Conservation (phyloP, 2,797 vertebrate genomes). For the Lacerta viridis region DNA sequence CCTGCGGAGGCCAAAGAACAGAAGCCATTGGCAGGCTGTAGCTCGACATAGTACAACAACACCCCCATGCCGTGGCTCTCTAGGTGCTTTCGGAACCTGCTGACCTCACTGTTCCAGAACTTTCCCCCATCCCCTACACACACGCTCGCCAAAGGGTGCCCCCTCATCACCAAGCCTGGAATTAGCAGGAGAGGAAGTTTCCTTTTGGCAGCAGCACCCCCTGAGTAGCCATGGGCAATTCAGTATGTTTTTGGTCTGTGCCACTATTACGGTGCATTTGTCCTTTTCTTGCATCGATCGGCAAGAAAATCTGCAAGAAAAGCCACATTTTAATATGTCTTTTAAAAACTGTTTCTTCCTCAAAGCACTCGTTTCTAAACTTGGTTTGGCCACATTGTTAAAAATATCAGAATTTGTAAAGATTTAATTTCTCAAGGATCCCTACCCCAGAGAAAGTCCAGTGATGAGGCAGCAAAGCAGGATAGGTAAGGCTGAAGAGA, state of each 20-base stretch:
- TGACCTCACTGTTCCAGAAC: neutral
- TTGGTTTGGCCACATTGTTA: neutral
- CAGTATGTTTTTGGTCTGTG: neutral
- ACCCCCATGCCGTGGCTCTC: neutral
- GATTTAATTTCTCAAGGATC: neutral
- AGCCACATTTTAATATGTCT: neutral
- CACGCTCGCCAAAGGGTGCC: neutral
- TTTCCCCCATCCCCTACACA: neutral
- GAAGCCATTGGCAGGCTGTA: neutral
- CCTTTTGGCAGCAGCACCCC: neutral
- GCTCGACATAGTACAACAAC: too few species aligned
- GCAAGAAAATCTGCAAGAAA: neutral
- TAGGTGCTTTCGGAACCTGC: neutral
- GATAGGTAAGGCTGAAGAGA: neutral
- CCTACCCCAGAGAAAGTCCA: neutral
- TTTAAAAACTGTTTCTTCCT: neutral
- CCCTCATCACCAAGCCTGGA: neutral
- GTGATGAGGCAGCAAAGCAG: neutral
- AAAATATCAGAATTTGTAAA: neutral
- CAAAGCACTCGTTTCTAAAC: neutral
- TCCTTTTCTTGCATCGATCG: neutral
- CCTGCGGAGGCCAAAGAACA: slow-evolving; percentile 77
- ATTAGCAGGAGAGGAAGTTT: neutral
- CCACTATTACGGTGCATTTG: neutral
- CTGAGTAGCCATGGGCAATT: neutral